These are phyloP conservation scores for Melieria picta DNA, from an alignment of 2,888 invertebrate genomes.

Conservation along the genomic window DNA sequence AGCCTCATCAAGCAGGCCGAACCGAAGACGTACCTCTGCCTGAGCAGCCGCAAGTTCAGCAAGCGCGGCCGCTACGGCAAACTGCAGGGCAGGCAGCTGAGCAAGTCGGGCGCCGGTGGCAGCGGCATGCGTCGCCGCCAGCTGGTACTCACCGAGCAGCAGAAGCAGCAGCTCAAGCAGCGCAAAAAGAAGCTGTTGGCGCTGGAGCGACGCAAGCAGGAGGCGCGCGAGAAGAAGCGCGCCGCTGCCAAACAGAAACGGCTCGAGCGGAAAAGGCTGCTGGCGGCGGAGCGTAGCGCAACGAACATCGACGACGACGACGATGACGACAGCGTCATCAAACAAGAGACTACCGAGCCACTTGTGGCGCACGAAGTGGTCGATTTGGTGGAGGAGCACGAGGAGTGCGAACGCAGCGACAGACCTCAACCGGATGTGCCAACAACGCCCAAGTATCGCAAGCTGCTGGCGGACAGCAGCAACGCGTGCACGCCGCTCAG, in stretches of 20 bases:
- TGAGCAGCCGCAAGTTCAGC: slow-evolving; percentile 57
- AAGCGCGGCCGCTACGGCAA: slow-evolving; percentile 59
- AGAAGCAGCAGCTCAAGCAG: slow-evolving; percentile 54
- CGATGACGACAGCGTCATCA: background rate
- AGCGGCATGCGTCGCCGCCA: slow-evolving; percentile 55
- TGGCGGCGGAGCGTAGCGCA: slow-evolving; percentile 22
- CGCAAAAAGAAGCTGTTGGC: slow-evolving; percentile 53
- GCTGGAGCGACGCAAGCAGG: slow-evolving; percentile 50
- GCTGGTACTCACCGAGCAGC: slow-evolving; percentile 59
- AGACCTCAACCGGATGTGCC: slow-evolving; percentile 18
- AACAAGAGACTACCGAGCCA: slow-evolving; percentile 29
- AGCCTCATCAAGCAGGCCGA: slow-evolving; percentile 65
- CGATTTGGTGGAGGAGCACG: slow-evolving; percentile 39
- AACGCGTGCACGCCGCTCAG: slow-evolving; percentile 16
- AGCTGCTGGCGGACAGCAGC: slow-evolving; percentile 8
- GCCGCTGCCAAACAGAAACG: slow-evolving; percentile 43
- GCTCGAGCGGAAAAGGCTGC: slow-evolving; percentile 19
- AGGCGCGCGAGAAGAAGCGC: slow-evolving; percentile 47
- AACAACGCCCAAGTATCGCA: slow-evolving; percentile 18
- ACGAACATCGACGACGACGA: no score
- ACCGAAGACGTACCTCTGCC: slow-evolving; percentile 63
- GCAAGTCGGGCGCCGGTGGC: slow-evolving; percentile 41
- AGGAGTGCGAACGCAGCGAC: slow-evolving; percentile 26
- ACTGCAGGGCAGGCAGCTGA: slow-evolving; percentile 48
- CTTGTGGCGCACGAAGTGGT: slow-evolving; percentile 32